phyloP scores from a whole-genome alignment of 2,113 vertebrate genomes.

The Ellobius talpinus region DNA sequence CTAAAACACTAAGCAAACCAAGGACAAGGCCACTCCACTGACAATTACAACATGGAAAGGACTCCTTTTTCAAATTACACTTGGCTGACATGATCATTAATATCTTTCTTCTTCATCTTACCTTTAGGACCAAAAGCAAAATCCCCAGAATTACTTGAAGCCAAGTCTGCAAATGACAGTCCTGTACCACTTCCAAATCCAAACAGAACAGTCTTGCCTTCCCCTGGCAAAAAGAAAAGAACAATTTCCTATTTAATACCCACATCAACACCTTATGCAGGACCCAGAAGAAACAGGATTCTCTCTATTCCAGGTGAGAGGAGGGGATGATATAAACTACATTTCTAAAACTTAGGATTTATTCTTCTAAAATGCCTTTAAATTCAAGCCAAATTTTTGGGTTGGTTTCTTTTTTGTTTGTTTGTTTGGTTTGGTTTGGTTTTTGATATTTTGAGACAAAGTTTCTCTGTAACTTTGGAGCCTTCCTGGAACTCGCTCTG shows the following conservation, averaged over 20 bases:
- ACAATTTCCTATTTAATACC: slow-evolving; percentile 30
- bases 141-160: slow-evolving; percentile 89
- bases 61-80: neutral
- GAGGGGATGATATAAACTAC: neutral
- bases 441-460: too few relatives aligned
- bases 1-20: neutral
- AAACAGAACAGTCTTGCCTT: slow-evolving; percentile 85
- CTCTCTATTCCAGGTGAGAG: neutral
- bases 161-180: slow-evolving; percentile 95
- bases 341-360: neutral
- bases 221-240: slow-evolving; percentile 73
- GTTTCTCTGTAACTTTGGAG: too few relatives aligned
- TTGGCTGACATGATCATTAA: slow-evolving; percentile 13
- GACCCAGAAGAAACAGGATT: neutral
- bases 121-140: slow-evolving; percentile 95
- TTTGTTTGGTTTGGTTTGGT: too few relatives aligned
- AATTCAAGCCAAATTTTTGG: neutral
- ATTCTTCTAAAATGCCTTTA: neutral
- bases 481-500: too few relatives aligned
- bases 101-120: slow-evolving; percentile 75
- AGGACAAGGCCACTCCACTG: neutral
- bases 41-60: neutral
- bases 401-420: neutral
- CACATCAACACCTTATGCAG: slow-evolving; percentile 35
- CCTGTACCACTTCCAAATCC: slow-evolving; percentile 85